Evolutionary conservation across 2,113 vertebrate species (phyloP), one percentile per base, ranked within the genome.

Genomic region (Oryctolagus cuniculus): DNA sequence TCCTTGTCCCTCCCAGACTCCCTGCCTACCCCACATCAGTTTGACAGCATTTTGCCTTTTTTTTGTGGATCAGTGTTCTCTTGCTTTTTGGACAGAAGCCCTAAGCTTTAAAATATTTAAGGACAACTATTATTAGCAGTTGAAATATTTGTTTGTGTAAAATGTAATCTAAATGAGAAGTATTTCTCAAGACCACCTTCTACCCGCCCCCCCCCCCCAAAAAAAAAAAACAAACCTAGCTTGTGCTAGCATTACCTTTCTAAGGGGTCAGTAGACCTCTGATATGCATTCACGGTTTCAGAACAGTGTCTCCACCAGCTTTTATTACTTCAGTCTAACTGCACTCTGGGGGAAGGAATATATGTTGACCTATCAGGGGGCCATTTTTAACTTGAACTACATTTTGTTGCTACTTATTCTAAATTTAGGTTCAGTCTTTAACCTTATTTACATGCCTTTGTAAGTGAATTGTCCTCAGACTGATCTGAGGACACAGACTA

Each of bases 361-460:
- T 29, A 22, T 19, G 25, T 82, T 78, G 38, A 25, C 72, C 10
- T 64, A 67, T 81, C 31, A 73, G 77, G 72, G 1, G 53, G 44
- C 17, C 77, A 3, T 79, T 91, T 90, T 80, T 38, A 38, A 84
- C 36, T 85, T 82, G n/a, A 34, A 58, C 74, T 44, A 44, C 29
- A 82, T 15, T 69, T 72, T 77, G 61, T n/a, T 53, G 67, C n/a
- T 74, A 17, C 49, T 80, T 69, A 66, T 21, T 93, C 55, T 79
- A 51, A 64, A 81, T 88, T 88, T 64, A 85, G 86, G 34, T 17
- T 88, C 38, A 36, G 69, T 17, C 63, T 92, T 88, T 89, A 73
- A n/a, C 55, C 34, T 51, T 90, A 82, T 84, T 93, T 93, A 22
- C 38, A 86, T 72, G 17, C 11, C 17, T 95, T 96, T 96, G 34